phyloP scores from a whole-genome alignment of 1,140 invertebrate species.

The Riptortus pedestris region DNA sequence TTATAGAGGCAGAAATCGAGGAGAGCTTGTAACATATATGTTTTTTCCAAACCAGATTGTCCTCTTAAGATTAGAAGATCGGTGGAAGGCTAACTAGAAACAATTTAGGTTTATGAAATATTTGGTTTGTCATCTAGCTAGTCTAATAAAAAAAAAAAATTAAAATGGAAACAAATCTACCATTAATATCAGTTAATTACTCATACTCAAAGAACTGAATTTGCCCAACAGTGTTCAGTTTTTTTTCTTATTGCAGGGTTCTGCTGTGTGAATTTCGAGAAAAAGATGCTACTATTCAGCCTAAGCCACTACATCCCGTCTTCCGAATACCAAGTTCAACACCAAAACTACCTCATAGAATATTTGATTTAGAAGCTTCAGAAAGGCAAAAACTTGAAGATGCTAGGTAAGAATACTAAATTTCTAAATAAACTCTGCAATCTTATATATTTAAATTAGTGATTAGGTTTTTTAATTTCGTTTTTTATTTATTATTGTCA shows the following conservation, averaged over 20 bases:
- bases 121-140: too few relatives aligned
- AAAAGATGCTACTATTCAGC: background rate
- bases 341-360: slow-evolving; percentile 22
- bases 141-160: too few relatives aligned
- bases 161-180: too few relatives aligned
- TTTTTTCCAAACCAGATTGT: too few relatives aligned
- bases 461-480: background rate
- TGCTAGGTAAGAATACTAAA: background rate
- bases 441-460: background rate
- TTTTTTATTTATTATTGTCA: background rate
- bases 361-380: slow-evolving; percentile 9
- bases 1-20: too few relatives aligned
- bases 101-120: too few relatives aligned
- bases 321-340: slow-evolving; percentile 19
- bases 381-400: slow-evolving; percentile 1
- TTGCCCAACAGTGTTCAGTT: background rate
- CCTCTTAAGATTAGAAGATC: too few relatives aligned
- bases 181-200: too few relatives aligned
- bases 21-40: too few relatives aligned
- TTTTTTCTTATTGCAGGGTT: background rate
- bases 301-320: background rate
- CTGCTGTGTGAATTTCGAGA: background rate
- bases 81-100: too few relatives aligned
- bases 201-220: too few relatives aligned
- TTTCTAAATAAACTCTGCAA: background rate